Percentiles rank a stretch among this genome's conserved stretches.
Conservation (phyloP, 1,140 invertebrate genomes). For the Teleopsis dalmanni region DNA sequence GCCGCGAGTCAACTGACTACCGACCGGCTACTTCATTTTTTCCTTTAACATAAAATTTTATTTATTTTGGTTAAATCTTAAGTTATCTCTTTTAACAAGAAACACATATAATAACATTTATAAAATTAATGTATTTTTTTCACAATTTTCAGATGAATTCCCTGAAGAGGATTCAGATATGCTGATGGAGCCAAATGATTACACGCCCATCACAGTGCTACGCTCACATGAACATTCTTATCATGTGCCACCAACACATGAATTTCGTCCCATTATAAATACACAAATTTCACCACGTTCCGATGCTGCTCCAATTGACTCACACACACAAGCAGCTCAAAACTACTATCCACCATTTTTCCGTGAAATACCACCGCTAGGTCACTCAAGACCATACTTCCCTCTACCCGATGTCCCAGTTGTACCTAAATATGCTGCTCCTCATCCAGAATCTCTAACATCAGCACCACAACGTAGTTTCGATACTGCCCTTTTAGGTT, state of each 20-base stretch:
- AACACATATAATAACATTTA: no score
- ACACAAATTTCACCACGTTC: constrained; percentile 19
- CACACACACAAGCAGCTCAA: constrained; percentile 39
- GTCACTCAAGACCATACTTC: constrained; percentile 40
- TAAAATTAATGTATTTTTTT: no score
- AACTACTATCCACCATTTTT: constrained; percentile 42
- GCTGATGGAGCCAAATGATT: constrained; percentile 43
- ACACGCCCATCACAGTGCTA: constrained; percentile 31
- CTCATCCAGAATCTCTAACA: constrained; percentile 5
- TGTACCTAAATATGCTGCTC: constrained; percentile 10
- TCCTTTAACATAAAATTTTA: no score
- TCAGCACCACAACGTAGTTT: constrained; percentile 24
- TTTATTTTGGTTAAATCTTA: no score
- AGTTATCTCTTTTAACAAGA: no score
- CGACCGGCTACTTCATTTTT: no score
- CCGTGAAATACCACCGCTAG: constrained; percentile 38
- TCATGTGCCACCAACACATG: constrained; percentile 17
- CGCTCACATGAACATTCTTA: constrained; percentile 32
- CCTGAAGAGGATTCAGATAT: constrained; percentile 40
- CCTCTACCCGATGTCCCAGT: constrained; percentile 15
- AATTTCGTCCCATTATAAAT: constrained; percentile 27
- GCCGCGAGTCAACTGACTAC: no score
- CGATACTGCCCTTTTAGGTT: constrained; percentile 59
- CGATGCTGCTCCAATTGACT: constrained; percentile 20
- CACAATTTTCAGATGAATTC: constrained; percentile 28